Evolutionary conservation across 2,888 invertebrate species (phyloP).

Genomic region (Andrena marginata): DNA sequence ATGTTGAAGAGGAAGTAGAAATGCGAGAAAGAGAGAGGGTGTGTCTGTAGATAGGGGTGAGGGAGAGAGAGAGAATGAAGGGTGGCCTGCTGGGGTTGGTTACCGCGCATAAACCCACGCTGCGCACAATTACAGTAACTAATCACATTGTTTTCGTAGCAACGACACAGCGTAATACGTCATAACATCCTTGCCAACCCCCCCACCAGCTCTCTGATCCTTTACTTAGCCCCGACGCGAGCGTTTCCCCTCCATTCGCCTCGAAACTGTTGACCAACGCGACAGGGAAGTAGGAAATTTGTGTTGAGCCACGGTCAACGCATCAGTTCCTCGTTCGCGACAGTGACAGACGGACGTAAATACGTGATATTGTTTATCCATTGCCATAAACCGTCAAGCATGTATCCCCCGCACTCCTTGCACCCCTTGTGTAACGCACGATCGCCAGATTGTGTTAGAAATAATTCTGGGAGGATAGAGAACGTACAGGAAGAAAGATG

Average conservation of each 20-base stretch:
- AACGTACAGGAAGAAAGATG: too few species aligned
- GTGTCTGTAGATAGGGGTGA: not conserved
- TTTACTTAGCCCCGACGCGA: slow-evolving; percentile 47
- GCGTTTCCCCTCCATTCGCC: slow-evolving; percentile 38
- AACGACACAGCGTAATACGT: slow-evolving; percentile 76
- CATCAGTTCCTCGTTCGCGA: slow-evolving; percentile 6
- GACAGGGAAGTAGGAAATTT: slow-evolving; percentile 70
- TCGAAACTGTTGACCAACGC: slow-evolving; percentile 70
- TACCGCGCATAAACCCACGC: slow-evolving; percentile 69
- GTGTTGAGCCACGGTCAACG: slow-evolving; percentile 49
- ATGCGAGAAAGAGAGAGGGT: slow-evolving; percentile 35
- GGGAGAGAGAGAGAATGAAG: slow-evolving; percentile 41
- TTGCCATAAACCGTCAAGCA: slow-evolving; percentile 9
- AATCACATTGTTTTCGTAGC: slow-evolving; percentile 80
- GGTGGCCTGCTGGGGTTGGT: slow-evolving; percentile 59
- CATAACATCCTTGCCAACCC: slow-evolving; percentile 73
- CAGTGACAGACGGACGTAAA: slow-evolving; percentile 29
- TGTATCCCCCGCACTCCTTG: not conserved
- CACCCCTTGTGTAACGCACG: not conserved
- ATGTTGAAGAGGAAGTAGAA: slow-evolving; percentile 1
- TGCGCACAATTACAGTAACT: slow-evolving; percentile 77
- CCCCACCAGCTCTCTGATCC: slow-evolving; percentile 54
- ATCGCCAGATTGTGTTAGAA: not conserved
- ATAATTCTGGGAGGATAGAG: too few species aligned
- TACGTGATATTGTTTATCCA: slow-evolving; percentile 27